Evolutionary conservation across 2,113 vertebrate genomes (phyloP).

Genomic region (Anoplopoma fimbria): DNA sequence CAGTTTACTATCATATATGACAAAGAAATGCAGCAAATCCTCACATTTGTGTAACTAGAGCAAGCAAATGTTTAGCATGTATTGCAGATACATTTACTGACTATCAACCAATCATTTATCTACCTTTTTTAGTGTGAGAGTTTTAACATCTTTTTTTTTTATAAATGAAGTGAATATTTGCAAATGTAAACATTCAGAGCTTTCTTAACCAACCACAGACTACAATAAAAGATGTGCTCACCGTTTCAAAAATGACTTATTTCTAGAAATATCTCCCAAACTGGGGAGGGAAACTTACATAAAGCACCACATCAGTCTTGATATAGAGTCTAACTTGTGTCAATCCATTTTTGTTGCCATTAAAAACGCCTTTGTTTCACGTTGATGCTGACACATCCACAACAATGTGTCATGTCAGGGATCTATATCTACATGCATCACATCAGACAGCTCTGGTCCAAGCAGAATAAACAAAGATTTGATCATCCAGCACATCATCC

Average conservation of each 20-base stretch:
- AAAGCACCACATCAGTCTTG: not conserved
- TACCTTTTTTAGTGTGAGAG: not conserved
- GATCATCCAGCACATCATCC: not conserved
- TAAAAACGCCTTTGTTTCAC: no score
- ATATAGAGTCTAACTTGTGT: conserved; percentile 1
- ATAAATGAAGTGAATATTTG: not conserved
- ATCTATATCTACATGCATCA: conserved; percentile 16
- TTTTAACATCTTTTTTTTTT: not conserved
- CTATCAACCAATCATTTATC: not conserved
- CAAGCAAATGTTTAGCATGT: not conserved
- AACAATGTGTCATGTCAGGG: conserved; percentile 5
- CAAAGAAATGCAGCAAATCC: not conserved
- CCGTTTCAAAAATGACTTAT: not conserved
- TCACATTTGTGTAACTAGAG: not conserved
- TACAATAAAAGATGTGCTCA: not conserved
- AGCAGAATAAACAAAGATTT: not conserved
- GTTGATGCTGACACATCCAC: conserved; percentile 8
- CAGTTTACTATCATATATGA: no score
- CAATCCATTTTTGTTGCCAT: not conserved
- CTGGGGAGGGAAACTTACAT: not conserved
- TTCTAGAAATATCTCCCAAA: conserved; percentile 1
- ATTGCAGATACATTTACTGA: not conserved
- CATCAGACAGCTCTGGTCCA: not conserved
- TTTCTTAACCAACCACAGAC: not conserved
- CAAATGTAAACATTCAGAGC: not conserved